A percentile compares a stretch with the other conserved stretches of the same genome.
phyloP scores from a whole-genome alignment of 2,888 invertebrate genomes.

The Polyommatus icarus region DNA sequence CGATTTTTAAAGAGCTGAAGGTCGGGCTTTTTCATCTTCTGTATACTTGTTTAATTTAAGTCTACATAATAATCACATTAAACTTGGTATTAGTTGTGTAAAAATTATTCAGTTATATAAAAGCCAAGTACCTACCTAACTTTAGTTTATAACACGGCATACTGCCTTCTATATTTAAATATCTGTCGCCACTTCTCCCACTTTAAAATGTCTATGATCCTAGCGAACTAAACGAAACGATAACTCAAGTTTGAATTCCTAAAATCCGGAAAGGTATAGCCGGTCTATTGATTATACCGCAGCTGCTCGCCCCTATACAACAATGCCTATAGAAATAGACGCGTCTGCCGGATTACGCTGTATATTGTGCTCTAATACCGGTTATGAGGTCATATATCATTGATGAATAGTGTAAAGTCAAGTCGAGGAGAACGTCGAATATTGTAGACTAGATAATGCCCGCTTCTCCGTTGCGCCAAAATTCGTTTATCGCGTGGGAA shows the following conservation, averaged over 20 bases:
- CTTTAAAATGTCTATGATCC: neutral
- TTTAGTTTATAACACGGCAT: too few species aligned
- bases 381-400: neutral
- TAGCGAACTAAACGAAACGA: slow-evolving; percentile 12
- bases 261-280: neutral
- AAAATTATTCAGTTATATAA: too few species aligned
- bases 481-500: too few species aligned
- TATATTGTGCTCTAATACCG: neutral
- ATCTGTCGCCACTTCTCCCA: neutral
- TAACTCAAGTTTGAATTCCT: slow-evolving; percentile 22
- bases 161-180: too few species aligned
- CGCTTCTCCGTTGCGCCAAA: too few species aligned
- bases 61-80: too few species aligned
- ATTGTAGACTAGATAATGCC: neutral
- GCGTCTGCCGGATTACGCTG: neutral
- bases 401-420: neutral
- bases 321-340: neutral
- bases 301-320: slow-evolving; percentile 9
- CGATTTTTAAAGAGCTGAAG: too few species aligned
- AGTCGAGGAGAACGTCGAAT: neutral
- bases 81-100: too few species aligned
- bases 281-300: neutral
- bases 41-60: too few species aligned
- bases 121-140: too few species aligned
- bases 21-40: too few species aligned